Evolutionary conservation across 2,797 vertebrate genomes (phyloP), one percentile per base, ranked within the genome.

Genomic region (Danio albolineatus): DNA sequence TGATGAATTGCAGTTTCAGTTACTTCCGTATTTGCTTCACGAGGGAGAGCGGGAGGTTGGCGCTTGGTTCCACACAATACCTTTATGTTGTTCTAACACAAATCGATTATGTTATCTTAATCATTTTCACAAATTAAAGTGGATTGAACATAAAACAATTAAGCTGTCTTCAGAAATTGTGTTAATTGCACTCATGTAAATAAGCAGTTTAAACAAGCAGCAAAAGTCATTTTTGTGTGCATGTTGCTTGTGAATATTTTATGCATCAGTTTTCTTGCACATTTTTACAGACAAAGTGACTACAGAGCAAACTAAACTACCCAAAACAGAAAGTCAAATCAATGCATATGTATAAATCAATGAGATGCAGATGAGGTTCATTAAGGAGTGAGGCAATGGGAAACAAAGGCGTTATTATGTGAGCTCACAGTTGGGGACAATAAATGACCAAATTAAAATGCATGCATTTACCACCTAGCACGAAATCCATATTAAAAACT

Each of bases 381-480:
- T 76, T 67, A 64, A 75, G 28, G 48, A 53, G 28, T 53, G 4
- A 46, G 41, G 62, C 4, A 17, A 74, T 66, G 19, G 13, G 10
- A 54, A 65, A 76, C 60, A 64, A 44, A 61, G 28, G 4, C 2
- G 6, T 13, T 51, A 56, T 56, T 65, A 57, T 59, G 21, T 57
- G 12, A 77, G 16, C 64, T 48, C 76, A 76, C 61, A 78, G 64
- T 21, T 38, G 62, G 43, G 21, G 53, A 67, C 53, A 39, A 48
- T 49, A 19, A 48, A 78, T 78, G 28, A 19, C 21, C 10, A 78
- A 59, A 69, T 69, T 49, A 69, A 78, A 69, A 67, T 66, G 21
- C 41, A 19, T 59, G 16, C 21, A 59, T 59, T 66, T 56, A 38
- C 41, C 74, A 76, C 61, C 39, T 54, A 46, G 51, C 6, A 76